A percentile compares a stretch with the other conserved stretches of the same genome.
phyloP scores from a whole-genome alignment of 2,797 vertebrate species.

The Distichodus sexfasciatus region DNA sequence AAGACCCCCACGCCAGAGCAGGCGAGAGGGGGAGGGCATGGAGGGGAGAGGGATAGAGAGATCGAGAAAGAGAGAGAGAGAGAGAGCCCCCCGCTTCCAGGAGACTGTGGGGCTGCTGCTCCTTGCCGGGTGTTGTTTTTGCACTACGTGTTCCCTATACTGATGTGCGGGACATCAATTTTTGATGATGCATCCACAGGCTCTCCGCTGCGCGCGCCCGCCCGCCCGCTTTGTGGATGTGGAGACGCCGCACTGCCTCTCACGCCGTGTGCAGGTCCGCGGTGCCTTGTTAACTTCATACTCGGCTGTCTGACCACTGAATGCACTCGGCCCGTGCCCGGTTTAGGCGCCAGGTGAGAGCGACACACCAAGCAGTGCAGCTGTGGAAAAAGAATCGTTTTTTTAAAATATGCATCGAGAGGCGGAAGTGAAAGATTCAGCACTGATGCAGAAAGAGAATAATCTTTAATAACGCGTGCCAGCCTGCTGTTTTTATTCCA shows the following conservation, averaged over 20 bases:
- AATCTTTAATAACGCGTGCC: too few species aligned
- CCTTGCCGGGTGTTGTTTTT: constrained; percentile 77
- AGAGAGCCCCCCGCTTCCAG: constrained; percentile 47
- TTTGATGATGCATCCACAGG: constrained; percentile 72
- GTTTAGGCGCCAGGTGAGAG: constrained; percentile 11
- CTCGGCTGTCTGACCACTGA: constrained; percentile 44
- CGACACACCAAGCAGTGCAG: not conserved
- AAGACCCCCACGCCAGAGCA: constrained; percentile 48
- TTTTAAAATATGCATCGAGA: not conserved
- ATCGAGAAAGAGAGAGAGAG: not conserved
- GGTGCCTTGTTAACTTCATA: constrained; percentile 53
- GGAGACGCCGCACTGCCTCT: constrained; percentile 30
- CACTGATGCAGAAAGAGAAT: too few species aligned
- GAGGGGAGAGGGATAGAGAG: constrained; percentile 5
- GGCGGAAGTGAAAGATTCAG: too few species aligned
- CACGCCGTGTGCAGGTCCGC: constrained; percentile 28
- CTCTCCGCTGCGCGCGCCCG: constrained; percentile 48
- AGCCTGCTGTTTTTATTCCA: constrained; percentile 1
- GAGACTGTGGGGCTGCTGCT: constrained; percentile 67
- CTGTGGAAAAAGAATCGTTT: too few species aligned
- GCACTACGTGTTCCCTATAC: constrained; percentile 80
- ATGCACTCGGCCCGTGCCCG: constrained; percentile 28
- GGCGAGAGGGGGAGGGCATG: constrained; percentile 58
- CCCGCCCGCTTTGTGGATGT: constrained; percentile 45
- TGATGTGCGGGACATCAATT: constrained; percentile 77